Evolutionary conservation across 2,797 vertebrate species (phyloP), one percentile per base, ranked within the genome.

Genomic region (Enteromius viviparus): DNA sequence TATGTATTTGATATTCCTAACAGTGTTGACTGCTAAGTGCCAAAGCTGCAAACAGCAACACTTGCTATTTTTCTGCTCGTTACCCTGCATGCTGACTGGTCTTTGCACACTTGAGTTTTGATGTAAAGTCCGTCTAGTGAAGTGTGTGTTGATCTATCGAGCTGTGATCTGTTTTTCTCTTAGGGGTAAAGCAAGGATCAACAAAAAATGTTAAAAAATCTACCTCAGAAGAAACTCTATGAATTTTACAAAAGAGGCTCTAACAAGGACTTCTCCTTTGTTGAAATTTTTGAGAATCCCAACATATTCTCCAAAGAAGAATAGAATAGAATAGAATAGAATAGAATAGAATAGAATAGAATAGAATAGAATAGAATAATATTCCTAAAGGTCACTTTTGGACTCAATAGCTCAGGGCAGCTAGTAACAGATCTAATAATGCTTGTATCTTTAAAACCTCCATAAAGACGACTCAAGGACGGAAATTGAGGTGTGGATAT

Each of bases 341-440:
- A n/a, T 32, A 32, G 29, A 32, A 32, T 32, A 32, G 37, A 37
- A 37, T 37, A 37, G 4, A 37, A 4, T 6, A 37, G 37, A 37
- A 37, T 37, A 37, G 6, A 23, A 2, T 12, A 45, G 8, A 71
- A 17, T 90, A 4, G 4, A 26, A 29, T 92, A 89, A 91, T 85
- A 78, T 88, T 90, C 85, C 80, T 88, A 7, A 84, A n/a, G 91
- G 83, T 90, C 89, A 83, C 76, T 83, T 87, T 78, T 74, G 55
- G 85, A 91, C 82, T 88, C 77, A 62, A 14, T 62, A 53, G 40
- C n/a, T 58, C 21, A 32, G 53, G 47, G 40, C 60, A 75, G 76
- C 40, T 64, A 62, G 51, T 47, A 64, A 62, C 19, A 34, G 76
- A 53, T 17, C 21, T 45, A 37, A 53, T 45, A 72, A 66, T 2